Evolutionary conservation across 2,888 invertebrate species (phyloP).

Genomic region (Xestia sexstrigata): DNA sequence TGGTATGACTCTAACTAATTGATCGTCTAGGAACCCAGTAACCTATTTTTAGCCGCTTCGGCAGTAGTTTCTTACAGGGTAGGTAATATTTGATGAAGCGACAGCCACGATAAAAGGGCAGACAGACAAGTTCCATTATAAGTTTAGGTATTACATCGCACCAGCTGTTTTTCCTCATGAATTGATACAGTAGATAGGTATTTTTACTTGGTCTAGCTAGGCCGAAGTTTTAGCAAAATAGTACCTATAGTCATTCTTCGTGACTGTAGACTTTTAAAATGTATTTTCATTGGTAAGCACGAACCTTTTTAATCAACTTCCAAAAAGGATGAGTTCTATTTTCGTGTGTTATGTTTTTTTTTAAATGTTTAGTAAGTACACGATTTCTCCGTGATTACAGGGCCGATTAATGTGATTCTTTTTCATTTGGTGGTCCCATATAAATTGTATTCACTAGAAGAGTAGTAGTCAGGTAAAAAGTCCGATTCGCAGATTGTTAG

Average conservation of each 20-base stretch:
- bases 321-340: too few relatives aligned
- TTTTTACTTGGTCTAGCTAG: neutral
- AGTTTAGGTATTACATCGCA: constrained; percentile 14
- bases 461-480: too few relatives aligned
- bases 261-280: neutral
- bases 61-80: neutral
- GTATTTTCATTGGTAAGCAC: neutral
- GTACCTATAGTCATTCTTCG: neutral
- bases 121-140: constrained; percentile 31
- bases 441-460: too few relatives aligned
- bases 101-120: constrained; percentile 10
- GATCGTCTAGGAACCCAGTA: constrained; percentile 14
- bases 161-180: neutral
- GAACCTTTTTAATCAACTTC: neutral
- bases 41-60: constrained; percentile 30
- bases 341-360: too few relatives aligned
- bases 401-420: too few relatives aligned
- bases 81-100: constrained; percentile 37
- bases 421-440: too few relatives aligned
- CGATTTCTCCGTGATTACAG: too few relatives aligned
- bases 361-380: too few relatives aligned
- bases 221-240: neutral
- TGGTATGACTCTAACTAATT: constrained; percentile 12
- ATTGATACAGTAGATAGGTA: neutral
- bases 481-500: too few relatives aligned